Conservation (phyloP, 1,140 invertebrate genomes). For the Platorchestia sp. region DNA sequence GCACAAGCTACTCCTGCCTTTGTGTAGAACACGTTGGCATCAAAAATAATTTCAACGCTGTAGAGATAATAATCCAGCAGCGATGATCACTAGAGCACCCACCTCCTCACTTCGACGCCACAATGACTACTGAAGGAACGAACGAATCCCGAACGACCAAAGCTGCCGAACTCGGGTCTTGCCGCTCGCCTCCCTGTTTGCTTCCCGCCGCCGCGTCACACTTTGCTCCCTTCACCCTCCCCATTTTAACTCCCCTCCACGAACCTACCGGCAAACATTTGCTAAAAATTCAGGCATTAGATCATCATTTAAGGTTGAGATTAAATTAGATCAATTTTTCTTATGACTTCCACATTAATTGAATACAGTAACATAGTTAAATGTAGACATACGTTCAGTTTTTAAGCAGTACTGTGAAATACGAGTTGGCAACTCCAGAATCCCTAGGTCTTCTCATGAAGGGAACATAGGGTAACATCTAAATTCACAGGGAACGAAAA, state of each 20-base stretch:
- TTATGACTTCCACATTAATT: neutral
- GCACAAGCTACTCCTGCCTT: slow-evolving; percentile 5
- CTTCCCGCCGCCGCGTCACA: neutral
- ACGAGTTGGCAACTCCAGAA: neutral
- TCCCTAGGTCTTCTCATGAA: neutral
- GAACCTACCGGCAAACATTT: neutral
- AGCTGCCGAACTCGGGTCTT: neutral
- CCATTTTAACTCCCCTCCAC: neutral
- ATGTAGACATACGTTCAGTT: neutral
- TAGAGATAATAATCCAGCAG: slow-evolving; percentile 33
- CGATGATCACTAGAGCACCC: neutral
- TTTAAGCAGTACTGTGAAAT: neutral
- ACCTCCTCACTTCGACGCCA: neutral
- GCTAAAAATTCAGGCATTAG: neutral
- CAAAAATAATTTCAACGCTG: slow-evolving; percentile 47
- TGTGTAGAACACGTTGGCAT: slow-evolving; percentile 38
- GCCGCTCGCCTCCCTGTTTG: neutral
- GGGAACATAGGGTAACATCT: neutral
- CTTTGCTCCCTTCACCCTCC: neutral
- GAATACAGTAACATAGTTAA: neutral
- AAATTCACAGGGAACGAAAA: neutral
- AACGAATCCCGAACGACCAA: neutral
- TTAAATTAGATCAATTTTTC: neutral
- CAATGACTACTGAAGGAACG: slow-evolving; percentile 32
- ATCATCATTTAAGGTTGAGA: neutral